Evolutionary conservation across 2,888 invertebrate genomes (phyloP).

Genomic region (Micoletzkya japonica): DNA sequence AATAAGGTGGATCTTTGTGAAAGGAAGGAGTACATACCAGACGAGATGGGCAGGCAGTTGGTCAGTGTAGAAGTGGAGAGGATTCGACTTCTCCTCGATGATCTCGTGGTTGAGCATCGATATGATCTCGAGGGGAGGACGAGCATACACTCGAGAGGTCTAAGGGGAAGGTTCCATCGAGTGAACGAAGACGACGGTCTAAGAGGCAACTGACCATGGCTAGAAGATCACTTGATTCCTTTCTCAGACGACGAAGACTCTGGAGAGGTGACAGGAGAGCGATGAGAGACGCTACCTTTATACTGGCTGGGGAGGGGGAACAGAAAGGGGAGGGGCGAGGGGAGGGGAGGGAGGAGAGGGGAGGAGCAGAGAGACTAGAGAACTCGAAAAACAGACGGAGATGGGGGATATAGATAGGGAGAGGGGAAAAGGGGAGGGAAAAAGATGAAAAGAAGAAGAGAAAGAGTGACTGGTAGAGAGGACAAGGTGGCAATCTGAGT

Average conservation of each 20-base stretch:
- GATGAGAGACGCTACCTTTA: background rate
- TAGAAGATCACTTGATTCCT: background rate
- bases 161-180: no score
- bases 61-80: no score
- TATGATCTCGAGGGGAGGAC: no score
- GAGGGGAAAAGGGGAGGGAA: background rate
- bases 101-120: no score
- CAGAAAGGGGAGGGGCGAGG: background rate
- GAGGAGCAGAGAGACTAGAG: background rate
- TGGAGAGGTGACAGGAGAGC: background rate
- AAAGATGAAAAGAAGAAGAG: background rate
- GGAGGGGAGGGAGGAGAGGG: background rate
- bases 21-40: no score
- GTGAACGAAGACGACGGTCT: background rate
- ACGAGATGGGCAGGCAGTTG: no score
- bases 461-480: background rate
- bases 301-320: conserved; percentile 6
- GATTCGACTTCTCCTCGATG: no score
- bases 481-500: background rate
- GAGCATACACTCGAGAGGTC: no score
- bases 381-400: background rate
- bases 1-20: no score
- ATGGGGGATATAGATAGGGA: background rate
- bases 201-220: background rate
- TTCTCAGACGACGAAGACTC: background rate